Evolutionary conservation across 1,140 invertebrate genomes (phyloP), one percentile per base, ranked within the genome.

Genomic region (Ooceraea biroi): DNA sequence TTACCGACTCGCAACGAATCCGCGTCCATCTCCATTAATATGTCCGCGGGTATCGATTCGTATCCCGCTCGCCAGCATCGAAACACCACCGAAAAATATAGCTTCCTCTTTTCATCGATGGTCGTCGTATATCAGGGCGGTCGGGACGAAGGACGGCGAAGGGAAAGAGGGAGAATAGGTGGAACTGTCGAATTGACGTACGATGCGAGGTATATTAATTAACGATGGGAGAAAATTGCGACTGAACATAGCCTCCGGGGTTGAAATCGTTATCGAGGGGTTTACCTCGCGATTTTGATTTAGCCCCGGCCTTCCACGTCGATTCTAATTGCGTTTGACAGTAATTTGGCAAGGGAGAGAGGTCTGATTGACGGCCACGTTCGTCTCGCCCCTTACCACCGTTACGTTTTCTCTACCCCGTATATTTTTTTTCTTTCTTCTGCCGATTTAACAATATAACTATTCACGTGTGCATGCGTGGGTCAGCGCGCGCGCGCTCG

Each of bases 121-220:
- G 22, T 60, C 76, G 69, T 48, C 78, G 57, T 73, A 82, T 41
- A 72, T 82, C 78, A 52, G 69, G 25, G 8, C 41, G 68, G 17
- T 61, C 30, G 19, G 50, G 48, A 3, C 17, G 8, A 12, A 11
- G 10, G 46, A 12, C 14, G 11, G 12, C 5, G 17, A 46, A 12
- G 19, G n/a, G 1, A n/a, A 27, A 19, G 57, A 14, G 12, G 41
- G 19, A 4, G 46, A 50, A 19, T 48, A 68, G 50, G 36, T 36
- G 55, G 60, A 72, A 50, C 77, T 68, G 80, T 74, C 65, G 82
- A 84, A 85, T 63, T 80, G 88, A 88, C 84, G 87, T 88, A 77
- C 76, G 68, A 73, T 71, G 60, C 82, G 85, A 88, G 71, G 86
- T 88, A 85, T 87, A 92, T 90, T 91, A 92, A 92, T 92, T 92